A percentile compares a stretch with the other conserved stretches of the same genome.
Conservation (phyloP, 2,113 vertebrate genomes). For the Tringa solitaria region DNA sequence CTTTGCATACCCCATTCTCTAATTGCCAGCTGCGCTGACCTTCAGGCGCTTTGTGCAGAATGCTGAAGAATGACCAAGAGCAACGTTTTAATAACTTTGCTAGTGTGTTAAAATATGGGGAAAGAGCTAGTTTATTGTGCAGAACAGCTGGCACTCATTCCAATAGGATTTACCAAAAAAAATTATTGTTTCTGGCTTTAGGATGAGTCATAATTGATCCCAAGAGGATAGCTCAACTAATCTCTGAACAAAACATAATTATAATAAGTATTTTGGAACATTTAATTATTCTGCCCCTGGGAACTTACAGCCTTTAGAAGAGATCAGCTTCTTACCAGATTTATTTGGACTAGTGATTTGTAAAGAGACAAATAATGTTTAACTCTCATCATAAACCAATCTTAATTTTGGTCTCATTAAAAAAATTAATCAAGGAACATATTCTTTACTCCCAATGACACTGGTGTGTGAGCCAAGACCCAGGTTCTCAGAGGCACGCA, state of each 20-base stretch:
- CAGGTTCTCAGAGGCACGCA: background rate
- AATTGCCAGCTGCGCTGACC: background rate
- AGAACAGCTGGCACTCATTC: background rate
- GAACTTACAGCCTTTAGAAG: constrained; percentile 6
- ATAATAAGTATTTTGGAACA: constrained; percentile 65
- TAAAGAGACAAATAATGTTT: constrained; percentile 28
- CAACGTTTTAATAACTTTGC: background rate
- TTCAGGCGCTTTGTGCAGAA: background rate
- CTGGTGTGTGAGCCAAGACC: background rate
- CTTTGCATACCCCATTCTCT: background rate
- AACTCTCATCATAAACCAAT: background rate
- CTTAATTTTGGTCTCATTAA: background rate
- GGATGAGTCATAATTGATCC: constrained; percentile 51
- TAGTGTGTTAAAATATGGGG: background rate
- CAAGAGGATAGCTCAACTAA: constrained; percentile 15
- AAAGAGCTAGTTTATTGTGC: background rate
- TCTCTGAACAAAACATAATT: constrained; percentile 58
- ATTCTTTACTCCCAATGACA: background rate
- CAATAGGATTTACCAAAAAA: background rate
- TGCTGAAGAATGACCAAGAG: background rate
- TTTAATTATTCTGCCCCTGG: constrained; percentile 45
- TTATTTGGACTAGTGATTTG: constrained; percentile 36
- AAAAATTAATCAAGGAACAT: background rate
- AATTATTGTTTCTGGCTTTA: constrained; percentile 28
- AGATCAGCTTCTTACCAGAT: constrained; percentile 5